Evolutionary conservation across 2,888 invertebrate species (phyloP), one percentile per base, ranked within the genome.

Genomic region (Lithosia quadra): DNA sequence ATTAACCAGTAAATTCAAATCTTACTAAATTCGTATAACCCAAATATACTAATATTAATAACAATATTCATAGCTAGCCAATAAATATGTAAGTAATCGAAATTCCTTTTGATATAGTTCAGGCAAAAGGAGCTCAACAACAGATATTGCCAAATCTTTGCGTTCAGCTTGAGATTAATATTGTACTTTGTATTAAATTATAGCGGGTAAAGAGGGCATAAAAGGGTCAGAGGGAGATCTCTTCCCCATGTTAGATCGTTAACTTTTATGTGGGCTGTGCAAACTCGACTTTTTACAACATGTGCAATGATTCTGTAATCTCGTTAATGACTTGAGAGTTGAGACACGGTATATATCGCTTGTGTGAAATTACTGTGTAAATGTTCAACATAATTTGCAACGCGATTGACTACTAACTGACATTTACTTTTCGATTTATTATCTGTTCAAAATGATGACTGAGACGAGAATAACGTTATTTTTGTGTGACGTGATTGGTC

Each of bases 231-330:
- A 57, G 64, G 39, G 24, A 64, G 56, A 56, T 56, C 36, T 39
- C 36, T 39, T 56, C 39, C 39, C 39, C 56, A 56, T 64, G 36
- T 64, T 57, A 9, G 64, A 64, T 39, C 64, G 64, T 64, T 64
- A 64, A 64, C 56, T 57, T 64, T 64, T 64, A 64, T 64, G 39
- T 64, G 24, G 63, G 63, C 13, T 63, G 62, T 36, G 53, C 63
- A 53, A 63, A 34, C 63, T 63, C 53, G 33, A 33, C 49, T 64
- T 34, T 24, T 72, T 67, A 73, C 67, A 69, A 68, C 67, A 57
- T 60, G 15, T 28, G 43, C 10, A 59, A 59, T 64, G 63, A 63
- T 68, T 57, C 56, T 53, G 62, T 68, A 57, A 72, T 75, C 72
- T 72, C 60, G 55, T 63, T 67, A 58, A 58, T 36, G 68, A 63